Evolutionary conservation across 2,797 vertebrate species (phyloP).

Genomic region (Buphagus erythrorhynchus): DNA sequence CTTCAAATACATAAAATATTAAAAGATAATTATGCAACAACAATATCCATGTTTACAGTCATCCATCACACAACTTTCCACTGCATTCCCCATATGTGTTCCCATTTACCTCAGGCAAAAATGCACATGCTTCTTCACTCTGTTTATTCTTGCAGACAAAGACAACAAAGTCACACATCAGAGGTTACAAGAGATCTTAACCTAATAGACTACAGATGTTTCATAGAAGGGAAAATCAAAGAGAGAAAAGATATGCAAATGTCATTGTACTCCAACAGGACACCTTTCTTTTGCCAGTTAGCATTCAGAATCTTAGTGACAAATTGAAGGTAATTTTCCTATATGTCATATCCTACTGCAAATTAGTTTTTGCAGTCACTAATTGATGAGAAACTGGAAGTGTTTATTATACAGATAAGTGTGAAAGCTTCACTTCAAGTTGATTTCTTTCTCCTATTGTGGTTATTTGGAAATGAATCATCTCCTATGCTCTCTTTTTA

Average conservation of each 20-base stretch:
- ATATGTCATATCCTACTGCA: not conserved
- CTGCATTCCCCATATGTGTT: not conserved
- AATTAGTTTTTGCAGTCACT: not conserved
- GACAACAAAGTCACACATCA: not conserved
- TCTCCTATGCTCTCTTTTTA: slow-evolving; percentile 16
- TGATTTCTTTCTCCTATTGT: slow-evolving; percentile 30
- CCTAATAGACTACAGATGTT: not conserved
- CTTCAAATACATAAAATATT: not conserved
- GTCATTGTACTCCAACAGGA: not conserved
- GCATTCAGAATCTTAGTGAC: not conserved
- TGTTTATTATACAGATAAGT: slow-evolving; percentile 18
- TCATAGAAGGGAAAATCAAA: not conserved
- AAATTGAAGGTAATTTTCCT: slow-evolving; percentile 20
- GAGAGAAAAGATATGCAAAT: not conserved
- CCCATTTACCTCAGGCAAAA: not conserved
- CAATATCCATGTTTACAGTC: not conserved
- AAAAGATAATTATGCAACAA: not conserved
- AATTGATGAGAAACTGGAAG: slow-evolving; percentile 35
- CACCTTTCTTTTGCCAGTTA: not conserved
- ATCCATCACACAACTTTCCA: not conserved
- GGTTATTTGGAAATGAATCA: slow-evolving; percentile 30
- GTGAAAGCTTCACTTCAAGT: slow-evolving; percentile 17
- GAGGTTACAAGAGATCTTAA: not conserved
- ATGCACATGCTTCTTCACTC: not conserved
- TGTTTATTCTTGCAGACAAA: not conserved